Percentiles rank a stretch among this genome's conserved stretches.
Evolutionary conservation across 2,888 invertebrate genomes (phyloP).

Genomic region (Lobophora halterata): DNA sequence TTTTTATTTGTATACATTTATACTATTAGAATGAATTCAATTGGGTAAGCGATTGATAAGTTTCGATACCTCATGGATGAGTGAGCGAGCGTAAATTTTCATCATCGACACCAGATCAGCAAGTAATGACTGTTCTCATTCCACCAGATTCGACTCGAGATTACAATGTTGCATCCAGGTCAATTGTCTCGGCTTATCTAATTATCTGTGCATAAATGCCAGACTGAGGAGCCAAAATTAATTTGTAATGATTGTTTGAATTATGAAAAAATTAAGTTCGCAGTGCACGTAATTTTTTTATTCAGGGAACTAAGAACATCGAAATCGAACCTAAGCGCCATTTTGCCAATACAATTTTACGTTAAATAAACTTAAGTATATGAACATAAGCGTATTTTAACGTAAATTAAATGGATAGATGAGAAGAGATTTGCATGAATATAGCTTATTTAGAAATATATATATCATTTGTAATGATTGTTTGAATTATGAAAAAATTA

Average conservation of each 20-base stretch:
- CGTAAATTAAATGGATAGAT: no score
- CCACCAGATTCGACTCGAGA: constrained; percentile 19
- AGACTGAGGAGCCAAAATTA: constrained; percentile 9
- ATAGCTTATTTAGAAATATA: no score
- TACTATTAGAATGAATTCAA: constrained; percentile 13
- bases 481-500: no score
- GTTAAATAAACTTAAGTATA: no score
- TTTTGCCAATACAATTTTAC: no score
- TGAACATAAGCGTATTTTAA: no score
- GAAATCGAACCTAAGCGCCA: no score
- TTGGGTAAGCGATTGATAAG: constrained; percentile 19
- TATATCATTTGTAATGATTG: no score
- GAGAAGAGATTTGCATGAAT: no score
- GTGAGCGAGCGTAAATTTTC: constrained; percentile 32
- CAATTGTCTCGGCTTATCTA: constrained; percentile 31
- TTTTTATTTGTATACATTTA: not conserved
- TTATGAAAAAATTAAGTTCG: no score
- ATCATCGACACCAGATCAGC: constrained; percentile 20
- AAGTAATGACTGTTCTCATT: constrained; percentile 24
- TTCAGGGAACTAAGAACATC: no score
- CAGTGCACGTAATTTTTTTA: no score
- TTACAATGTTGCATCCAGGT: constrained; percentile 26
- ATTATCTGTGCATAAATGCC: constrained; percentile 20
- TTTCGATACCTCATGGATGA: constrained; percentile 32
- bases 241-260: constrained; percentile 7